These are phyloP conservation scores for Lepidurus apus DNA, from an alignment of 1,140 invertebrate genomes.

Conservation along the genomic window DNA sequence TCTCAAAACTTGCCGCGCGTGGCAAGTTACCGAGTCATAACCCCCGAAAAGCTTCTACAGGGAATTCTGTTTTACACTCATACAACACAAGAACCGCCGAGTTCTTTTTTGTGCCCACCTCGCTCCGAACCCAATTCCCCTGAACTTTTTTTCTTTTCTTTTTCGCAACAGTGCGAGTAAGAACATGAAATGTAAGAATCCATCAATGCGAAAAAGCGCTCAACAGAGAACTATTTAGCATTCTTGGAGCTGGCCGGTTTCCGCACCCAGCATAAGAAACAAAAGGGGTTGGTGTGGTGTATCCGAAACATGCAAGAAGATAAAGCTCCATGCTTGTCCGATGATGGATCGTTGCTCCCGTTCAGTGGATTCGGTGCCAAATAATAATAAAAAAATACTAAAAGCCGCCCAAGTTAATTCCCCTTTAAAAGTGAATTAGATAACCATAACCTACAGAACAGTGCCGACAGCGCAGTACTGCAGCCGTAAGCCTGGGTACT, in stretches of 20 bases:
- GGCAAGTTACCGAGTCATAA: too few relatives aligned
- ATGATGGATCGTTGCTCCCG: not conserved
- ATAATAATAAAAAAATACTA: not conserved
- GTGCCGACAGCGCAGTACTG: too few relatives aligned
- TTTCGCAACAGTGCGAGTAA: not conserved
- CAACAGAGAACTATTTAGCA: not conserved
- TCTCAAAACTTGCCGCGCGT: too few relatives aligned
- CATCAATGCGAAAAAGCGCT: conserved; percentile 11
- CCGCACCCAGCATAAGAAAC: not conserved
- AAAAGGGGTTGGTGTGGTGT: not conserved
- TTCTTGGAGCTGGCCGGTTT: not conserved
- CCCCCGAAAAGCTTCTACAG: too few relatives aligned
- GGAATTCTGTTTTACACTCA: too few relatives aligned
- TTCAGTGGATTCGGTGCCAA: not conserved
- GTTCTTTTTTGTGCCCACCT: not conserved
- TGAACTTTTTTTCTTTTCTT: not conserved
- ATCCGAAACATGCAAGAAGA: conserved; percentile 3
- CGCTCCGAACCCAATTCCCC: not conserved
- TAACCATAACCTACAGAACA: too few relatives aligned
- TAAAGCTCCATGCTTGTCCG: not conserved
- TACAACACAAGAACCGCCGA: too few relatives aligned
- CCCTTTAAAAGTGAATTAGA: too few relatives aligned
- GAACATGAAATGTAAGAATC: conserved; percentile 7
- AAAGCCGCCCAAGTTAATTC: too few relatives aligned
- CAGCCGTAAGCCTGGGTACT: too few relatives aligned